Base-by-base conservation (phyloP, 2,888 invertebrate species). In the Cancer borealis region DNA sequence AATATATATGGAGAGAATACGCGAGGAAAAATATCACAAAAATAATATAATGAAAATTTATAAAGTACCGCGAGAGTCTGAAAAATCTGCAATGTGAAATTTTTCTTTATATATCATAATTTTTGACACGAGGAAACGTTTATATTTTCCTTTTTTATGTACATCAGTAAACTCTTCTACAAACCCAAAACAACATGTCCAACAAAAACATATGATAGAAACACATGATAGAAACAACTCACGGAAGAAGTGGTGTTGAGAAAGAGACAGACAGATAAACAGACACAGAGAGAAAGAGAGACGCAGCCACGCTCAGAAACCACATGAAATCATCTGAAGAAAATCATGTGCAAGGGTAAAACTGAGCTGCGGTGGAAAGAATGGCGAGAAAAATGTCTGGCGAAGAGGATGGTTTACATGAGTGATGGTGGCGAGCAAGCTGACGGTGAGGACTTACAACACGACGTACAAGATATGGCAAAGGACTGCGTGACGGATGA, bases 381-480 rank as follows among this genome's bases (percentile, higher is more conserved):
- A n/a, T n/a, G 1, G 66, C 66, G 66, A 39, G 39, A 39, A 39
- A 39, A 39, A 39, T 2, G 39, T 39, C 1, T 39, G 39, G 39
- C 2, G 39, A 39, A 2, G 66, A 6, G n/a, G 66, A 66, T 17
- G 66, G 66, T n/a, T 66, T 66, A 66, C 66, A 66, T n/a, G 66
- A 66, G 66, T 66, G 66, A 66, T 66, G 66, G n/a, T 66, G 66
- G 66, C 21, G 66, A n/a, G n/a, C 66, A 66, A n/a, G 66, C 66
- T 66, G 66, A 66, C 66, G n/a, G 21, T n/a, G 66, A 66, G 66
- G n/a, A 66, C 66, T 66, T 66, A 66, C 17, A n/a, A n/a, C n/a
- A 21, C 6, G n/a, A 66, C 66, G 66, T 66, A 66, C 66, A 66
- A 66, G 66, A 66, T 66, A 66, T 66, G 66, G 66, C n/a, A 66